Base-by-base conservation (phyloP, 2,888 invertebrate genomes). In the Eugnorisma glareosa region DNA sequence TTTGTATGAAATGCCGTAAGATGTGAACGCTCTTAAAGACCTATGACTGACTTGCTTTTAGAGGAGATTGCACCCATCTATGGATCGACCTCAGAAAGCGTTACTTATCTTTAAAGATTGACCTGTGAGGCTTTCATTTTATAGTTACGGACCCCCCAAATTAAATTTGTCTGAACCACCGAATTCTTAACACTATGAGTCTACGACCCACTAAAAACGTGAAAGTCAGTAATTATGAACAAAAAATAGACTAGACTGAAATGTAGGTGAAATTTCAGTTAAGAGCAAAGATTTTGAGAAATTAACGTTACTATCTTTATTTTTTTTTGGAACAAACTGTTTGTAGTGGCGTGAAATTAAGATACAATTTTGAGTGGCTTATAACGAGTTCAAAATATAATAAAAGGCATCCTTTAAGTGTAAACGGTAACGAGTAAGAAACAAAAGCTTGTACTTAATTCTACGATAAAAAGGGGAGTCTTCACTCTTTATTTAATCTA, bases 201-300 rank as follows among this genome's bases (percentile, higher is more conserved):
- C 3, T n/a, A 75, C 61, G 83, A 75, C 77, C 84, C 31, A 81
- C 43, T 64, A 43, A 66, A 64, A 57, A 31, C 48, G 84, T 69
- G 87, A 87, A 87, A 87, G 87, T 82, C 13, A 13, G 63, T 63
- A 71, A 87, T 82, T 83, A 79, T 57, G 37, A 66, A 63, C 75
- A 75, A 87, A 83, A 86, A 79, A 75, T 54, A 45, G 40, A 73
- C 61, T 61, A 37, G 51, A 67, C 72, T 72, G 24, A 48, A 81
- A 74, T 73, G 59, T 83, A 78, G 83, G 79, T 76, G 73, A 82
- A 71, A 48, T 67, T 84, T 86, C 72, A 76, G 81, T 72, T 76
- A 69, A n/a, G 0, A 24, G 24, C 35, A 77, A 75, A 48, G 73
- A 59, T 74, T 70, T 66, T 69, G 6, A 75, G 83, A 84, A 83